Base-by-base conservation (phyloP, 2,888 invertebrate species). In the Pemphredon lugubris region DNA sequence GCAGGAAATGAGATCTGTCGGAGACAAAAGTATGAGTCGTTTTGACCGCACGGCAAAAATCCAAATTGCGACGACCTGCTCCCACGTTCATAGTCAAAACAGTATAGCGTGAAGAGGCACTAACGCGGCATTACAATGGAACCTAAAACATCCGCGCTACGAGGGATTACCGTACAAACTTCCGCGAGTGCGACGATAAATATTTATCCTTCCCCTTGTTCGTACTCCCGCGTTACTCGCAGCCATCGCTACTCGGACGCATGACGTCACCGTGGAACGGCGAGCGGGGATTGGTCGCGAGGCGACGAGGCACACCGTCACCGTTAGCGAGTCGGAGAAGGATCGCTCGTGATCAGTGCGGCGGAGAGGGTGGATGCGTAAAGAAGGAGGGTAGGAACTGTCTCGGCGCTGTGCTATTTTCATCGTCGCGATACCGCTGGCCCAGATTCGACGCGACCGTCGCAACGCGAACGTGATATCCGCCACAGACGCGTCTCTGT, bases 371-470 rank as follows among this genome's bases (percentile, higher is more conserved):
- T 30, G 57, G 30, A 6, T n/a, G 57, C 39, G 37, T 6, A 61
- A 59, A 53, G 55, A 18, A 23, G 42, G 45, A 58, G 59, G 69
- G 67, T 51, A 32, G 58, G 61, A 72, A 76, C 66, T 67, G 80
- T 83, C 84, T 83, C 82, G 86, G 69, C 81, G 74, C 74, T 79
- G 83, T 81, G 84, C 87, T 88, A 88, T 88, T 88, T 88, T 82
- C 79, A 87, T 81, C 86, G 75, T 64, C 81, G 81, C 81, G 79
- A 72, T 70, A 81, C 76, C 73, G 81, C 82, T 87, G 87, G 86
- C 87, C 88, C 87, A 88, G 87, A 87, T 88, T 85, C 83, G 82
- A 75, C 66, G 70, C 83, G 84, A 85, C 79, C 84, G 84, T 81
- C 84, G 76, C 71, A 42, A 68, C 71, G 77, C 55, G 72, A 75